These are phyloP conservation scores for Centroberyx gerrardi DNA, from an alignment of 2,797 vertebrate genomes.

Conservation along the genomic window DNA sequence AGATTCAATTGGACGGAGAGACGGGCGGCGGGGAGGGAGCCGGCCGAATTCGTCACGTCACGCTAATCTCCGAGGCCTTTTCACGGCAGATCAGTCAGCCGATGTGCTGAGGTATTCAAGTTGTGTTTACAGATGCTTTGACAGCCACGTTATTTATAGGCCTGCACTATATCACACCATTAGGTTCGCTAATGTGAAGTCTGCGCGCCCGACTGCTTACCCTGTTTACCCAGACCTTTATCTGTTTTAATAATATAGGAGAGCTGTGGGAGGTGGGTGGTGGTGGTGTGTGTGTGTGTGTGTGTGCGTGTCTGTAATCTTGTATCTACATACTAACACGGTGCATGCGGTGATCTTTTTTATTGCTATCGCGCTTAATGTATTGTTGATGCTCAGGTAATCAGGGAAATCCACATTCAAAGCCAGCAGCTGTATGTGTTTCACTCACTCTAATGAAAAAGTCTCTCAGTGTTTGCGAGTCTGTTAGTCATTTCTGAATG, in stretches of 20 bases:
- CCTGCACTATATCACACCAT: slow-evolving; percentile 38
- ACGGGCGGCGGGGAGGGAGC: slow-evolving; percentile 28
- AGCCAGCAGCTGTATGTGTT: not conserved
- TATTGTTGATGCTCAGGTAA: slow-evolving; percentile 33
- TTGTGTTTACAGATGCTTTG: slow-evolving; percentile 62
- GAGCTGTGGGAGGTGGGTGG: not conserved
- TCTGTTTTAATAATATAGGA: slow-evolving; percentile 2
- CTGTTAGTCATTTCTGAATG: slow-evolving; percentile 20
- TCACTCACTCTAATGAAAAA: slow-evolving; percentile 18
- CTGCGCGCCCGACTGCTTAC: slow-evolving; percentile 32
- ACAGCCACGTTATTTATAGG: slow-evolving; percentile 55
- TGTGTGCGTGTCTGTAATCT: not conserved
- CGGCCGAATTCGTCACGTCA: slow-evolving; percentile 57
- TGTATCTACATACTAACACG: slow-evolving; percentile 7
- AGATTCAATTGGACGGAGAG: slow-evolving; percentile 40
- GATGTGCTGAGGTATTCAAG: slow-evolving; percentile 8
- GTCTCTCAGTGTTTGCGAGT: slow-evolving; percentile 14
- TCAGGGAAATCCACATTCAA: slow-evolving; percentile 29
- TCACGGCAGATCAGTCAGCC: slow-evolving; percentile 59
- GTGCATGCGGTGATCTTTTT: slow-evolving; percentile 6
- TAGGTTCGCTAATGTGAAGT: slow-evolving; percentile 39
- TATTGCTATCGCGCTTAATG: slow-evolving; percentile 11
- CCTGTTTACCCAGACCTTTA: slow-evolving; percentile 23
- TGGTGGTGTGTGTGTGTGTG: slow-evolving; percentile 1
- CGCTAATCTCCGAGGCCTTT: slow-evolving; percentile 58